These are phyloP conservation scores for Oryzias javanicus DNA, from an alignment of 2,113 vertebrate genomes.

Conservation along the genomic window DNA sequence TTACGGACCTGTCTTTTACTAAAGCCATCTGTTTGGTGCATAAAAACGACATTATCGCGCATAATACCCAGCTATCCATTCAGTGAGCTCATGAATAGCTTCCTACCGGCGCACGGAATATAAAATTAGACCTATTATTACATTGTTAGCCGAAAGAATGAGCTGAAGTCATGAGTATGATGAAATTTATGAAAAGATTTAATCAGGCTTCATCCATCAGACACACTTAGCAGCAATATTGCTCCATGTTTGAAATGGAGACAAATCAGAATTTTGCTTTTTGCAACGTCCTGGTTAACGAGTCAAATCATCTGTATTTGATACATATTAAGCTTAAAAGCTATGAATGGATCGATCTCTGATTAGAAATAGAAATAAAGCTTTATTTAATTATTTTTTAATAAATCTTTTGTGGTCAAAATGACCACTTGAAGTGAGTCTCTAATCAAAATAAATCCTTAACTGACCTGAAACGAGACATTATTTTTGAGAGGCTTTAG, in stretches of 20 bases:
- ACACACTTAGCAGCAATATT: conserved; percentile 13
- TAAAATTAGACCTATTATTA: conserved; percentile 48
- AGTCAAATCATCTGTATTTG: neutral
- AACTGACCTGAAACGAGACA: too few species aligned
- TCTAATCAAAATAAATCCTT: too few species aligned
- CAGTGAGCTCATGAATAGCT: conserved; percentile 40
- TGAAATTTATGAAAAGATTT: conserved; percentile 35
- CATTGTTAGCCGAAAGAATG: conserved; percentile 33
- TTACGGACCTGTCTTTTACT: conserved; percentile 17
- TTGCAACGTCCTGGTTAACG: neutral
- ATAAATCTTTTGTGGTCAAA: too few species aligned
- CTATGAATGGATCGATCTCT: too few species aligned
- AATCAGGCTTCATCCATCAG: conserved; percentile 38
- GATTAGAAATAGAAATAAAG: too few species aligned
- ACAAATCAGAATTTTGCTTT: conserved; percentile 14
- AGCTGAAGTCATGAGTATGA: conserved; percentile 31
- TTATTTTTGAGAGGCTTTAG: too few species aligned
- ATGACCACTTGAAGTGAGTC: too few species aligned
- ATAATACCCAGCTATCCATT: conserved; percentile 47
- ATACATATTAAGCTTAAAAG: too few species aligned
- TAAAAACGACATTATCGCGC: conserved; percentile 41
- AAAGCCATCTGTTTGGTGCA: conserved; percentile 44
- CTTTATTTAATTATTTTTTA: too few species aligned
- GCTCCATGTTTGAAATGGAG: conserved; percentile 23
- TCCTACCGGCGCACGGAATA: conserved; percentile 29